Evolutionary conservation across 1,140 invertebrate species (phyloP).

Genomic region (Sitophilus oryzae): DNA sequence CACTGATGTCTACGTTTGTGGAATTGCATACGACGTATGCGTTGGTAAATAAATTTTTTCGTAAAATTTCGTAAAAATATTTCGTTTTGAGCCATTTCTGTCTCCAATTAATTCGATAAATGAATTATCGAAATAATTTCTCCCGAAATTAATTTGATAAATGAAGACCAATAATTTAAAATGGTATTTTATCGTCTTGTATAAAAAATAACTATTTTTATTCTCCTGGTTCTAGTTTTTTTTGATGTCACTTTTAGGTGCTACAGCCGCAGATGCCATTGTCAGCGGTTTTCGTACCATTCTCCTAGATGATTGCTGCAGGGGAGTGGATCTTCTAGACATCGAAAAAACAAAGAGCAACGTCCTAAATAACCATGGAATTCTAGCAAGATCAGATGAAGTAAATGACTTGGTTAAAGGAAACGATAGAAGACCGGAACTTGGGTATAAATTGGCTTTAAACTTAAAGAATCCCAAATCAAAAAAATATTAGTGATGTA

Average conservation of each 20-base stretch:
- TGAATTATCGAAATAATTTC: no score
- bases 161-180: background rate
- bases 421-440: slow-evolving; percentile 51
- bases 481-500: slow-evolving; percentile 1
- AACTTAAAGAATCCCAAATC: slow-evolving; percentile 34
- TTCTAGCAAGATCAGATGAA: slow-evolving; percentile 50
- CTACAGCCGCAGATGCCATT: slow-evolving; percentile 58
- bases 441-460: slow-evolving; percentile 53
- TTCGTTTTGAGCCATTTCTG: no score
- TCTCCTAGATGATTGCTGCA: slow-evolving; percentile 64
- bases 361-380: slow-evolving; percentile 50
- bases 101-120: no score
- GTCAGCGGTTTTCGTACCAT: slow-evolving; percentile 62
- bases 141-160: no score
- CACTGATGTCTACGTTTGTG: slow-evolving; percentile 72
- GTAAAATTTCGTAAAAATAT: no score
- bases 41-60: slow-evolving; percentile 58
- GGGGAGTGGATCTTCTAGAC: slow-evolving; percentile 54
- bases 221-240: slow-evolving; percentile 10
- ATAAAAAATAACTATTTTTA: background rate
- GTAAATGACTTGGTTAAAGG: slow-evolving; percentile 55
- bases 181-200: no score
- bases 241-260: no score
- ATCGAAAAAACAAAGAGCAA: slow-evolving; percentile 49
- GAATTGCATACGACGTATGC: slow-evolving; percentile 75